Percentiles rank a stretch among this genome's conserved stretches.
These are phyloP conservation scores for Montipora capricornis DNA, from an alignment of 64 coral and sea anemone genomes.

Conservation along the genomic window DNA sequence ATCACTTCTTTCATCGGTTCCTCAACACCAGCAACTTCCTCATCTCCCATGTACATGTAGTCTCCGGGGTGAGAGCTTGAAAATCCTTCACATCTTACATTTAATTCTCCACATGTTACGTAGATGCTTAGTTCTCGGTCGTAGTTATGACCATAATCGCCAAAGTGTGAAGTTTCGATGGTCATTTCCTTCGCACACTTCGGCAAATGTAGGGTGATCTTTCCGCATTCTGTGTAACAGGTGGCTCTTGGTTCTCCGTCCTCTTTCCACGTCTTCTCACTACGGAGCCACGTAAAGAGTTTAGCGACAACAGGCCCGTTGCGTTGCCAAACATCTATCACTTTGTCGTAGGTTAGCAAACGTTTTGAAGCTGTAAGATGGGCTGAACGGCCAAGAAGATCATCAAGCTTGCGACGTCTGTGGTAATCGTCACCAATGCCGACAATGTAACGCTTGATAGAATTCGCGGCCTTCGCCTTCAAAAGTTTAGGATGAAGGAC, in stretches of 20 bases:
- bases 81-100: conserved; percentile 25
- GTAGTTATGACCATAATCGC: conserved; percentile 60
- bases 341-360: conserved; percentile 47
- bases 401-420: not conserved
- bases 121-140: conserved; percentile 44
- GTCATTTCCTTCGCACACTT: conserved; percentile 33
- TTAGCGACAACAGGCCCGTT: conserved; percentile 77
- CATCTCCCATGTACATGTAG: conserved; percentile 49
- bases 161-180: conserved; percentile 58
- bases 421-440: conserved; percentile 36
- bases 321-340: conserved; percentile 57
- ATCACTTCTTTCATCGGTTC: conserved; percentile 64
- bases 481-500: conserved; percentile 44
- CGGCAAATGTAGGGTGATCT: conserved; percentile 56
- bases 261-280: not conserved
- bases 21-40: conserved; percentile 5
- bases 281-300: conserved; percentile 71
- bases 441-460: conserved; percentile 44
- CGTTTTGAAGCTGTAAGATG: conserved; percentile 1
- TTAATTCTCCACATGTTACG: conserved; percentile 70
- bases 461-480: conserved; percentile 54
- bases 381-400: conserved; percentile 6
- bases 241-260: conserved; percentile 58
- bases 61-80: conserved; percentile 12
- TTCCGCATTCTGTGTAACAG: conserved; percentile 41